Percentiles rank a stretch among this genome's conserved stretches.
Evolutionary conservation across 2,888 invertebrate genomes (phyloP).

Genomic region (Drosophila colorata): DNA sequence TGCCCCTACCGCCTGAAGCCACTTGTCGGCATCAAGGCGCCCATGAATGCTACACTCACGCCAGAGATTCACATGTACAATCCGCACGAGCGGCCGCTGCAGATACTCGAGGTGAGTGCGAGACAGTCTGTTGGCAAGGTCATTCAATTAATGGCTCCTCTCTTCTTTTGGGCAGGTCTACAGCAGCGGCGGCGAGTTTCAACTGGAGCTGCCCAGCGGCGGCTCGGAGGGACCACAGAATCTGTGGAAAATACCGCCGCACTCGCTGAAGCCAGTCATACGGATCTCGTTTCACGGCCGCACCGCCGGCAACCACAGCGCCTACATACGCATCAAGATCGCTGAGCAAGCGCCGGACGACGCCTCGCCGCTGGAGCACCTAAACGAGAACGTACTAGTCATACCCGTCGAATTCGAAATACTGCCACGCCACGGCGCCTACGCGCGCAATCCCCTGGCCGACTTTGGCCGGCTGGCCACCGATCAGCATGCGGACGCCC

Average conservation of each 20-base stretch:
- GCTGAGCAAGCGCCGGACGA: conserved; percentile 65
- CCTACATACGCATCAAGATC: conserved; percentile 89
- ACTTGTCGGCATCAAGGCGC: conserved; percentile 95
- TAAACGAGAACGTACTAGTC: conserved; percentile 86
- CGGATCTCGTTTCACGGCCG: conserved; percentile 92
- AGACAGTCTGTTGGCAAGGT: background rate
- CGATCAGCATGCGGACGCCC: conserved; percentile 85
- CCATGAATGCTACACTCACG: conserved; percentile 95
- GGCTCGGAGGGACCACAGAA: conserved; percentile 92
- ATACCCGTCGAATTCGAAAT: conserved; percentile 95
- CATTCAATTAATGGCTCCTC: background rate
- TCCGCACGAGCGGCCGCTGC: conserved; percentile 94
- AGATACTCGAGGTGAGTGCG: conserved; percentile 90
- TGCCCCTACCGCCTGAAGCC: conserved; percentile 97
- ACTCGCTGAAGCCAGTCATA: conserved; percentile 94
- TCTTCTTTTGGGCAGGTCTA: conserved; percentile 87
- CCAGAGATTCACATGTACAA: conserved; percentile 97
- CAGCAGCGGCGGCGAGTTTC: conserved; percentile 95
- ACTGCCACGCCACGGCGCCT: conserved; percentile 89
- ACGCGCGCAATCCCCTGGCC: conserved; percentile 90
- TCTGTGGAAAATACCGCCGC: conserved; percentile 96
- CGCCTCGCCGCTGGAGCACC: conserved; percentile 28
- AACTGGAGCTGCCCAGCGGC: conserved; percentile 92
- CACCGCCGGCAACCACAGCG: conserved; percentile 92
- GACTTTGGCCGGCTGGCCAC: conserved; percentile 93